Percentiles rank a stretch among this genome's conserved stretches.
phyloP scores from a whole-genome alignment of 2,888 invertebrate genomes.

The Heliconius ethilla region DNA sequence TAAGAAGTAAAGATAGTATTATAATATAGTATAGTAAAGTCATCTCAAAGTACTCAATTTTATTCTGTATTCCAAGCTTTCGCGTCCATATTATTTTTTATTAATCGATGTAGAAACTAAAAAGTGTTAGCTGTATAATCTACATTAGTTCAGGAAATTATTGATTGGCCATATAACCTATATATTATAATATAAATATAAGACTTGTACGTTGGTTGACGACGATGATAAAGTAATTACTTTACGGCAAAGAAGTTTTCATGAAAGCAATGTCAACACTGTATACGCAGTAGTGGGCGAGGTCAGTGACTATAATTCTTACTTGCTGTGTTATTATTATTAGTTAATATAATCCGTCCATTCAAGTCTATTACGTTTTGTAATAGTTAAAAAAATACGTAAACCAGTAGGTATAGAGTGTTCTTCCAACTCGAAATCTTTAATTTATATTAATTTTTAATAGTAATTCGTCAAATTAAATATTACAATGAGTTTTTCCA shows the following conservation, averaged over 20 bases:
- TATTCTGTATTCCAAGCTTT: too few species aligned
- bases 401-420: neutral
- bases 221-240: conserved; percentile 9
- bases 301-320: conserved; percentile 14
- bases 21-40: too few species aligned
- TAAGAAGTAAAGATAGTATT: too few species aligned
- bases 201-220: neutral
- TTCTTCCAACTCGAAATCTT: neutral
- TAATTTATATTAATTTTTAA: neutral
- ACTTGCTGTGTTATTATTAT: conserved; percentile 7
- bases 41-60: too few species aligned
- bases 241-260: conserved; percentile 22
- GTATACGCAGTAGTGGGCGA: conserved; percentile 10
- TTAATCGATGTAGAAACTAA: too few species aligned
- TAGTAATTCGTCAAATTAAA: neutral
- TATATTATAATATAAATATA: neutral
- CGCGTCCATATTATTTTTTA: too few species aligned
- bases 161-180: too few species aligned
- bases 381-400: too few species aligned
- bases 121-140: neutral
- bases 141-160: neutral
- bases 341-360: neutral
- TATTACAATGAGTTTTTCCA: neutral
- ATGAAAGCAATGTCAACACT: conserved; percentile 25
- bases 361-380: neutral